phyloP scores from a whole-genome alignment of 1,140 invertebrate species.

The Sycobia sp. region DNA sequence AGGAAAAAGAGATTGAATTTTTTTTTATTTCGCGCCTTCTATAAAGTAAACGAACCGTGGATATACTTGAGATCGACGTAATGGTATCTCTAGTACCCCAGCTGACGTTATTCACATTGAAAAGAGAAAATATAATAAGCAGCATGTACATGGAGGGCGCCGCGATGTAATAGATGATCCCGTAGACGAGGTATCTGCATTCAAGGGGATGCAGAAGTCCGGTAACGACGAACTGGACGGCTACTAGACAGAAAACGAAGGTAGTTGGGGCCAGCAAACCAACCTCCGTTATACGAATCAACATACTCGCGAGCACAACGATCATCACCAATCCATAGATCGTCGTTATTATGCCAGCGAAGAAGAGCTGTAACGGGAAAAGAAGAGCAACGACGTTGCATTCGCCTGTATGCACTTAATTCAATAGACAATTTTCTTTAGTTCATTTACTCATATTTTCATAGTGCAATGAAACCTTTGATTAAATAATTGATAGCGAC shows the following conservation, averaged over 20 bases:
- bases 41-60: no score
- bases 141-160: slow-evolving; percentile 94
- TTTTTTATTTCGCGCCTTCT: no score
- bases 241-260: slow-evolving; percentile 74
- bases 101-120: slow-evolving; percentile 87
- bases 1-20: no score
- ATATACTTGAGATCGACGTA: no score
- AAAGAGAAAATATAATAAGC: slow-evolving; percentile 87
- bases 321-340: slow-evolving; percentile 91
- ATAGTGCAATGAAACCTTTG: no score
- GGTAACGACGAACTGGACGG: slow-evolving; percentile 68
- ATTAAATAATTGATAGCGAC: no score
- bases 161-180: slow-evolving; percentile 87
- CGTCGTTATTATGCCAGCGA: slow-evolving; percentile 77
- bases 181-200: slow-evolving; percentile 75
- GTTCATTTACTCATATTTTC: no score
- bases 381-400: no score
- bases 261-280: slow-evolving; percentile 80
- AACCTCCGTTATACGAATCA: slow-evolving; percentile 79
- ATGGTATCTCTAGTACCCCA: slow-evolving; percentile 86
- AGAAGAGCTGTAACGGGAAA: slow-evolving; percentile 72
- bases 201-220: slow-evolving; percentile 86
- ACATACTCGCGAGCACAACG: slow-evolving; percentile 86
- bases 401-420: no score
- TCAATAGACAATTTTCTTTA: no score